Evolutionary conservation across 1,140 invertebrate species (phyloP), one percentile per base, ranked within the genome.

Genomic region (Elysia chlorotica): DNA sequence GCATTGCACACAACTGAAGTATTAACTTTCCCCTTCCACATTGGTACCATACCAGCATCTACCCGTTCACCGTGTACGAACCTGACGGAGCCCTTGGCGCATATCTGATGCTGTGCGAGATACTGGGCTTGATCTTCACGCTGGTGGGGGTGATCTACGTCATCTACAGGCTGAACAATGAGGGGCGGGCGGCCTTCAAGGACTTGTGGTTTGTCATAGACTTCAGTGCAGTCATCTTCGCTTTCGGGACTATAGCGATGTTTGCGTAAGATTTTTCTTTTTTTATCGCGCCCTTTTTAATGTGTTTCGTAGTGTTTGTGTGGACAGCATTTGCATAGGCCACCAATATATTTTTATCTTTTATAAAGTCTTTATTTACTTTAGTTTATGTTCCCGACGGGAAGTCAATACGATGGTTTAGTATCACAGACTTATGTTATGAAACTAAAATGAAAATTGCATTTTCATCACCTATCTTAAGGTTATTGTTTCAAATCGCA

Each of bases 241-340:
- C n/a, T 61, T 71, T 33, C 77, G 76, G 71, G 62, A 70, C 41
- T 69, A 74, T 56, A 72, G 77, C 66, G 71, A 79, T 61, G 70
- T 65, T 36, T 78, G 79, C 71, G 78, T 82, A 28, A 82, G 79
- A n/a, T n/a, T n/a, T n/a, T n/a, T n/a, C n/a, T n/a, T n/a, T n/a
- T n/a, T n/a, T n/a, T n/a, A n/a, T n/a, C n/a, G n/a, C n/a, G n/a
- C n/a, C n/a, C n/a, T n/a, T n/a, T n/a, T n/a, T n/a, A n/a, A n/a
- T n/a, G n/a, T n/a, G n/a, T n/a, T n/a, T n/a, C n/a, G n/a, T n/a
- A n/a, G n/a, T n/a, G n/a, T n/a, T n/a, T n/a, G n/a, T n/a, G n/a
- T n/a, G n/a, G n/a, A n/a, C n/a, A n/a, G n/a, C n/a, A n/a, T n/a
- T n/a, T n/a, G n/a, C n/a, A n/a, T n/a, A n/a, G n/a, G n/a, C n/a